phyloP scores from a whole-genome alignment of 2,113 vertebrate genomes.

The Guaruba guarouba region DNA sequence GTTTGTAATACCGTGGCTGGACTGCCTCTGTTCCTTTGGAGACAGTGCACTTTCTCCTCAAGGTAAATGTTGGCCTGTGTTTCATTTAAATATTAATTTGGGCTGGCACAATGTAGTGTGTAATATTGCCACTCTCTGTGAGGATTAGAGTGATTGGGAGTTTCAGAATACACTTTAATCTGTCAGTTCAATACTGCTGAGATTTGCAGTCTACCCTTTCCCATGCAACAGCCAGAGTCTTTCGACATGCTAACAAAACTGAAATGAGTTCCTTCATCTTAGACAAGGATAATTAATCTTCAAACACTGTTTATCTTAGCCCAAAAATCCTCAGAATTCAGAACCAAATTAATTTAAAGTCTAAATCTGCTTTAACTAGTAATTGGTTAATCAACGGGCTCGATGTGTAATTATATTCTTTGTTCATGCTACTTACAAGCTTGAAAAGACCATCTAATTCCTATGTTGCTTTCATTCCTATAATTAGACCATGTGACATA shows the following conservation, averaged over 20 bases:
- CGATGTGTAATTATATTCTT: slow-evolving; percentile 79
- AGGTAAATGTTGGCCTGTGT: slow-evolving; percentile 46
- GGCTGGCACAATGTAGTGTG: slow-evolving; percentile 19
- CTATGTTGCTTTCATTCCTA: slow-evolving; percentile 71
- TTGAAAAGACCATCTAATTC: slow-evolving; percentile 80
- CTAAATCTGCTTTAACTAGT: slow-evolving; percentile 81
- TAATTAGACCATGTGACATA: slow-evolving; percentile 72
- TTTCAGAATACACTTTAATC: slow-evolving; percentile 61
- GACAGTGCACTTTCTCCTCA: neutral
- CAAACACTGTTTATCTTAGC: slow-evolving; percentile 80
- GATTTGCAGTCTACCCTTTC: slow-evolving; percentile 29
- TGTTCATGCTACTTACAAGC: slow-evolving; percentile 71
- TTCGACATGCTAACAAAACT: slow-evolving; percentile 58
- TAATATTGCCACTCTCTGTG: slow-evolving; percentile 16
- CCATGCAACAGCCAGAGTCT: slow-evolving; percentile 30
- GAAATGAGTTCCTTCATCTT: slow-evolving; percentile 76
- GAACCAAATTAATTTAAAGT: slow-evolving; percentile 81
- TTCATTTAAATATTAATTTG: slow-evolving; percentile 70
- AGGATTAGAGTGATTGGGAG: slow-evolving; percentile 59
- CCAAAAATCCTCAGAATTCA: slow-evolving; percentile 73
- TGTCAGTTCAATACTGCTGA: slow-evolving; percentile 49
- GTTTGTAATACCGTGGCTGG: neutral
- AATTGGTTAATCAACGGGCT: slow-evolving; percentile 80
- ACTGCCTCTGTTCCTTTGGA: slow-evolving; percentile 14
- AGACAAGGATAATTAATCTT: slow-evolving; percentile 80